Evolutionary conservation across 2,113 vertebrate species (phyloP).

Genomic region (Tetrao urogallus): DNA sequence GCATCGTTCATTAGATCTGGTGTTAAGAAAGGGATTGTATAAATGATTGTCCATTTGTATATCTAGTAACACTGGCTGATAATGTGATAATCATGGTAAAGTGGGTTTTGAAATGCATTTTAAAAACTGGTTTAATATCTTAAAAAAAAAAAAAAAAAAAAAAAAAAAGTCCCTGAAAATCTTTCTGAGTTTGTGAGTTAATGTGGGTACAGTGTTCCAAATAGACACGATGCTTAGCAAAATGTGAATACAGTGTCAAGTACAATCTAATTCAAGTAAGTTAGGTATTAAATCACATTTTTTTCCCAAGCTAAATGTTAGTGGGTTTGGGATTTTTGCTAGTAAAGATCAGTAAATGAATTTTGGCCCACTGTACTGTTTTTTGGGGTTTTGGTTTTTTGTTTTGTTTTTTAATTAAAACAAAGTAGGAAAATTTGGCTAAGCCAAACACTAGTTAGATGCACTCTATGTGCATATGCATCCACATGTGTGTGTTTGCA

Average conservation of each 20-base stretch:
- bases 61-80: not conserved
- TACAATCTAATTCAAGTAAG: not conserved
- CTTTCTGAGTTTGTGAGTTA: not conserved
- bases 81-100: not conserved
- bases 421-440: too few species aligned
- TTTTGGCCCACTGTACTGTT: not conserved
- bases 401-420: too few species aligned
- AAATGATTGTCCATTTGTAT: not conserved
- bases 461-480: not conserved
- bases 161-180: not conserved
- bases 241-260: not conserved
- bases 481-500: not conserved
- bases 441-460: not conserved
- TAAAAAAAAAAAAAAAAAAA: not conserved
- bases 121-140: not conserved
- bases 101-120: not conserved
- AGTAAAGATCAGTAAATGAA: not conserved
- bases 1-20: rapidly evolving
- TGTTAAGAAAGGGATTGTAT: not conserved
- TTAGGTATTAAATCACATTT: not conserved
- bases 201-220: not conserved
- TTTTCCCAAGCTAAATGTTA: not conserved
- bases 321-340: not conserved
- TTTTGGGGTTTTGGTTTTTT: too few species aligned
- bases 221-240: not conserved